A percentile compares a stretch with the other conserved stretches of the same genome.
These are phyloP conservation scores for Pammene fasciana DNA, from an alignment of 2,888 invertebrate species.

Conservation along the genomic window DNA sequence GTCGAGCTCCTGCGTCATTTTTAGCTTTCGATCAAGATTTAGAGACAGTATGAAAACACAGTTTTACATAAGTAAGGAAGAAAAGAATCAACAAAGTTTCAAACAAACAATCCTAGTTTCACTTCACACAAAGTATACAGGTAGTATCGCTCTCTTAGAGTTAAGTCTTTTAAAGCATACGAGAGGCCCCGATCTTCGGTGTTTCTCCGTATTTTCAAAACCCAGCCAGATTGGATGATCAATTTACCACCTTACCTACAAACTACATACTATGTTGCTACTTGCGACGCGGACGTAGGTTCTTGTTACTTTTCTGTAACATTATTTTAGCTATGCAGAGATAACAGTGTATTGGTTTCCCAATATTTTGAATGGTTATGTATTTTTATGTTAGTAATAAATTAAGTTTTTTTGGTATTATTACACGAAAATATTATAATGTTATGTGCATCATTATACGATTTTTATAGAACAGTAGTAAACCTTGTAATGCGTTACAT, in stretches of 20 bases:
- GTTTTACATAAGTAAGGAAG: neutral
- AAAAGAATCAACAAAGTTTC: too few species aligned
- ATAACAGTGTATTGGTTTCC: too few species aligned
- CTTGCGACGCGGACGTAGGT: slow-evolving; percentile 11
- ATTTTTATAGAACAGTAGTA: too few species aligned
- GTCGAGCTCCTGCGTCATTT: too few species aligned
- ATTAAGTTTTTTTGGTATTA: too few species aligned
- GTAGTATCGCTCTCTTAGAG: neutral
- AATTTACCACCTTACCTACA: neutral
- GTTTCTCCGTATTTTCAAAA: slow-evolving; percentile 2
- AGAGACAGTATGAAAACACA: too few species aligned
- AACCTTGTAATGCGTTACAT: too few species aligned
- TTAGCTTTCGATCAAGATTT: too few species aligned
- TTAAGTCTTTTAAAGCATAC: neutral
- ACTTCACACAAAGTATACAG: neutral
- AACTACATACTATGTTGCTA: slow-evolving; percentile 2
- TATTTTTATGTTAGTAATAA: too few species aligned
- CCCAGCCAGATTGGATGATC: neutral
- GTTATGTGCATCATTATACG: too few species aligned
- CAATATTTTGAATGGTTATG: too few species aligned
- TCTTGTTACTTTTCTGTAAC: slow-evolving; percentile 11
- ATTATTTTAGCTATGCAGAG: neutral
- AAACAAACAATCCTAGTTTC: neutral
- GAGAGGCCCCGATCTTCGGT: slow-evolving; percentile 2
- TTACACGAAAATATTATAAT: too few species aligned